A percentile compares a stretch with the other conserved stretches of the same genome.
Conservation (phyloP, 2,888 invertebrate genomes). For the Hydrotaea diabolus region DNA sequence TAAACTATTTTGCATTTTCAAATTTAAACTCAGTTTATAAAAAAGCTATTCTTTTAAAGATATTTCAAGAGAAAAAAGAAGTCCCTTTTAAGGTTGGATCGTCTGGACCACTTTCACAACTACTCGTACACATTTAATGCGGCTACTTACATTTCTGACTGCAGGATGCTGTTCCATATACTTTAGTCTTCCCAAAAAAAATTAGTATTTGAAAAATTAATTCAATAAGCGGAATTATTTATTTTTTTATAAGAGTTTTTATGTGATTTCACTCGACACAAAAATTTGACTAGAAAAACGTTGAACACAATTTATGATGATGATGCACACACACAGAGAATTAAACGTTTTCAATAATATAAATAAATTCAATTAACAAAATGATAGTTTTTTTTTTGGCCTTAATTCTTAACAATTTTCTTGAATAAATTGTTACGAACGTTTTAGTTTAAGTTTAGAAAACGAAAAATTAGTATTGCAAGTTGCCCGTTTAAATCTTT, state of each 20-base stretch:
- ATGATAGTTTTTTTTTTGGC: slow-evolving; percentile 38
- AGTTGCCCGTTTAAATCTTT: slow-evolving; percentile 40
- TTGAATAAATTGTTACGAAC: slow-evolving; percentile 61
- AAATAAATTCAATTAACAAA: slow-evolving; percentile 42
- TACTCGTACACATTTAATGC: no score
- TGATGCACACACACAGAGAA: slow-evolving; percentile 10
- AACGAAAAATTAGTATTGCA: slow-evolving; percentile 10
- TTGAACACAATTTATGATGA: slow-evolving; percentile 39
- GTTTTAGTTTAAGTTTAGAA: not conserved
- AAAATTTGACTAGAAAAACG: slow-evolving; percentile 61
- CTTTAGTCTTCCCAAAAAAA: not conserved
- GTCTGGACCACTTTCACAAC: no score
- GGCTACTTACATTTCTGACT: slow-evolving; percentile 32
- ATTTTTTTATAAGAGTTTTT: slow-evolving; percentile 19
- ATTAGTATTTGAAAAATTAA: not conserved
- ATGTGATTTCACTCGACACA: slow-evolving; percentile 38
- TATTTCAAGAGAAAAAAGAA: no score
- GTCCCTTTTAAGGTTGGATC: no score
- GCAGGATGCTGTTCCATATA: slow-evolving; percentile 8
- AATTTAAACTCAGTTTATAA: no score
- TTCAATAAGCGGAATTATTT: slow-evolving; percentile 34
- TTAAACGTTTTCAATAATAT: slow-evolving; percentile 15
- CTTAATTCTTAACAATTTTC: slow-evolving; percentile 63
- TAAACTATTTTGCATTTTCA: no score
- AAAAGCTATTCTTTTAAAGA: no score